phyloP scores from a whole-genome alignment of 1,140 invertebrate genomes.

The Drosophila bifasciata region DNA sequence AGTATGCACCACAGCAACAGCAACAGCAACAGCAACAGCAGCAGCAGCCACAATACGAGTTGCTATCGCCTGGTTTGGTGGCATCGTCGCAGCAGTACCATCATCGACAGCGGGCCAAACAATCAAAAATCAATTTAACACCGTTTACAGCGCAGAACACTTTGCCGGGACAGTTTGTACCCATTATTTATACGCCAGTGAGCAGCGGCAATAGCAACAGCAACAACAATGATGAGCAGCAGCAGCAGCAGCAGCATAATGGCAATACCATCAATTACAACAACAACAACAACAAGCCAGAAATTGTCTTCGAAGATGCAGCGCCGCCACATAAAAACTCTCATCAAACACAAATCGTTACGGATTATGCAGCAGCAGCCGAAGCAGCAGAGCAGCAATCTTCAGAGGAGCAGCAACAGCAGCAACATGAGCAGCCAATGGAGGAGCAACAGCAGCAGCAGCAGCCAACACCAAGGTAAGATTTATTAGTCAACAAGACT shows the following conservation, averaged over 20 bases:
- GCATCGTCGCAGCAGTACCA: conserved; percentile 45
- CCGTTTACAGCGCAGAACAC: conserved; percentile 83
- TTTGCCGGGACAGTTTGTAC: conserved; percentile 82
- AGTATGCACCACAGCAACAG: conserved; percentile 19
- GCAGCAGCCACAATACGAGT: conserved; percentile 45
- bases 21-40: conserved; percentile 44
- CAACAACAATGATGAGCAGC: conserved; percentile 51
- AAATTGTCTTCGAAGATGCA: conserved; percentile 58
- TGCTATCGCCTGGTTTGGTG: conserved; percentile 29
- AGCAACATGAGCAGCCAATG: conserved; percentile 26
- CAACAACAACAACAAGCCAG: conserved; percentile 67
- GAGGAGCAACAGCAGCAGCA: conserved; percentile 26
- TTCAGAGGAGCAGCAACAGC: conserved; percentile 29
- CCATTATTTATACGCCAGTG: conserved; percentile 80
- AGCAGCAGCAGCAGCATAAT: conserved; percentile 68
- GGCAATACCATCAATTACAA: conserved; percentile 74
- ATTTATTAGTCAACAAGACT: conserved; percentile 14
- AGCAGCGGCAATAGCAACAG: conserved; percentile 50
- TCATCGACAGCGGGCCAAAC: conserved; percentile 66
- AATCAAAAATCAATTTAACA: conserved; percentile 83
- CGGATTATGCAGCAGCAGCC: conserved; percentile 59
- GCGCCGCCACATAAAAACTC: conserved; percentile 66
- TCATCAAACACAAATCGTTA: conserved; percentile 73
- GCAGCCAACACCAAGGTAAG: conserved; percentile 65
- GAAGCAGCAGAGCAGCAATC: conserved; percentile 43